These are phyloP conservation scores for Gnatocerus cornutus DNA, from an alignment of 2,888 invertebrate genomes.

Conservation along the genomic window DNA sequence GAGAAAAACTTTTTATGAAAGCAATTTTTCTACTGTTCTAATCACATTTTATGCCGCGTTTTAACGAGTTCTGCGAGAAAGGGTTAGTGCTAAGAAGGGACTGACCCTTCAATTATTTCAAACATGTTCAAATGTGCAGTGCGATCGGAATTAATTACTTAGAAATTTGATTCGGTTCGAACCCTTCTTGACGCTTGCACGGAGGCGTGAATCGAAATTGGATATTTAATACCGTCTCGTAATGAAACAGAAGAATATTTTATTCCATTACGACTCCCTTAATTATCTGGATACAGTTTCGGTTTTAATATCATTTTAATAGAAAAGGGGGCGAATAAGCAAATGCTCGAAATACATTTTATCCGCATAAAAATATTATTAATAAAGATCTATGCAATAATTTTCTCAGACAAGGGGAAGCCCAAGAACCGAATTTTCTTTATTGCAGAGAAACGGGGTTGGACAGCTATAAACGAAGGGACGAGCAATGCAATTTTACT, in stretches of 20 bases:
- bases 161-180: slow-evolving; percentile 40
- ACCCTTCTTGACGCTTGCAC: slow-evolving; percentile 15
- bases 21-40: slow-evolving; percentile 22
- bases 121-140: slow-evolving; percentile 49
- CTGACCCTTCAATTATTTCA: slow-evolving; percentile 49
- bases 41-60: slow-evolving; percentile 37
- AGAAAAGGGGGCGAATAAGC: not conserved
- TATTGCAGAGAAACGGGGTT: too few species aligned
- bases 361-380: too few species aligned
- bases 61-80: slow-evolving; percentile 26
- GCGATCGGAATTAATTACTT: slow-evolving; percentile 49
- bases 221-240: slow-evolving; percentile 13
- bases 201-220: slow-evolving; percentile 12
- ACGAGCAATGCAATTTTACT: too few species aligned
- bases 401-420: too few species aligned
- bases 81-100: slow-evolving; percentile 29
- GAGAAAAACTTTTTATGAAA: slow-evolving; percentile 25
- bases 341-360: too few species aligned
- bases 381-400: too few species aligned
- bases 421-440: too few species aligned
- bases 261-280: slow-evolving; percentile 2
- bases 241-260: not conserved
- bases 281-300: not conserved
- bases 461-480: too few species aligned
- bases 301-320: not conserved